Percentiles rank a stretch among this genome's conserved stretches.
Evolutionary conservation across 1,140 invertebrate species (phyloP).

Genomic region (Oryzaephilus surinamensis): DNA sequence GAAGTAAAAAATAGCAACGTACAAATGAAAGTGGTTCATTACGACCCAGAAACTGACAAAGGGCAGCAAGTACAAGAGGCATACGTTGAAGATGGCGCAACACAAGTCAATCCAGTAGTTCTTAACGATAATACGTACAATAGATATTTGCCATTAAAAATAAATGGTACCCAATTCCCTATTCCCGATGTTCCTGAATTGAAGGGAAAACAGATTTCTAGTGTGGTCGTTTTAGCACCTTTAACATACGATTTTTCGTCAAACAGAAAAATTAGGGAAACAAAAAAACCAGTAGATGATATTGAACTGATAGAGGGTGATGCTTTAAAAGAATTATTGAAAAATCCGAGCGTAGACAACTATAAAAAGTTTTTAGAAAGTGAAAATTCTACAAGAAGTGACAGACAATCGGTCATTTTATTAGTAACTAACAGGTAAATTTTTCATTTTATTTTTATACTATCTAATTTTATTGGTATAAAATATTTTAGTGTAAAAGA

Average conservation of each 20-base stretch:
- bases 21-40: constrained; percentile 76
- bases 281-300: constrained; percentile 42
- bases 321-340: constrained; percentile 60
- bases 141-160: constrained; percentile 65
- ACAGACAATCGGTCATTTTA: constrained; percentile 66
- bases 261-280: constrained; percentile 36
- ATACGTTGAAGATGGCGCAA: constrained; percentile 61
- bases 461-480: background rate
- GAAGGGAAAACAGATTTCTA: constrained; percentile 61
- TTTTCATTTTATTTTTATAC: constrained; percentile 3
- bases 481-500: constrained; percentile 37
- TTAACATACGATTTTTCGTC: constrained; percentile 46
- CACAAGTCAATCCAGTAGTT: constrained; percentile 59
- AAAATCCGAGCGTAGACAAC: constrained; percentile 61
- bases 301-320: constrained; percentile 56
- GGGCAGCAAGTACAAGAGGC: constrained; percentile 58
- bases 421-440: constrained; percentile 70
- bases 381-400: constrained; percentile 57
- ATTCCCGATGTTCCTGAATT: constrained; percentile 63
- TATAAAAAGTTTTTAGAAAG: constrained; percentile 68
- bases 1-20: constrained; percentile 48
- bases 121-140: constrained; percentile 66
- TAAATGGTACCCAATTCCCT: constrained; percentile 72
- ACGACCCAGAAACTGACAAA: constrained; percentile 60
- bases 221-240: constrained; percentile 71